Conservation (phyloP, 2,797 vertebrate genomes). For the Myripristis jacobus region DNA sequence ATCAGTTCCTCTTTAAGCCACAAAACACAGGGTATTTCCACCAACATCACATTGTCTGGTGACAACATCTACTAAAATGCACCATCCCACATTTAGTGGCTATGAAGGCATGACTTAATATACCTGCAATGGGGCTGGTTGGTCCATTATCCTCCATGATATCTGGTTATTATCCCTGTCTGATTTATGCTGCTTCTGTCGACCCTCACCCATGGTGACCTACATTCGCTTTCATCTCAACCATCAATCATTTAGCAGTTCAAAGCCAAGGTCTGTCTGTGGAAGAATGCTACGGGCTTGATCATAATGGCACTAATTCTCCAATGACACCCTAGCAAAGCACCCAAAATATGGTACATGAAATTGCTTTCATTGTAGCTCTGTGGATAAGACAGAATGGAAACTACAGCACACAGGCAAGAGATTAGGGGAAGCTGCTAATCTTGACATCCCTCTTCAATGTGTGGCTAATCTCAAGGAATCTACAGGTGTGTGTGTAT, state of each 20-base stretch:
- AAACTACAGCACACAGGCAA: constrained; percentile 16
- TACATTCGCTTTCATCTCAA: constrained; percentile 78
- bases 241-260: constrained; percentile 81
- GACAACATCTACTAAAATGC: constrained; percentile 30
- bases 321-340: constrained; percentile 44
- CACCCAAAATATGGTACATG: constrained; percentile 22
- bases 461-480: constrained; percentile 9
- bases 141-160: constrained; percentile 74
- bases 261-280: constrained; percentile 75
- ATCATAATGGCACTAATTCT: constrained; percentile 73
- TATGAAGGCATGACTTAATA: constrained; percentile 57
- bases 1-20: constrained; percentile 35
- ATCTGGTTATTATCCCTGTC: constrained; percentile 70
- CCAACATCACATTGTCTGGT: constrained; percentile 48
- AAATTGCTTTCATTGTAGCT: constrained; percentile 20
- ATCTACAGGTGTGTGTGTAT: constrained; percentile 40
- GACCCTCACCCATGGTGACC: constrained; percentile 78
- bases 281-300: constrained; percentile 54
- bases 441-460: constrained; percentile 38
- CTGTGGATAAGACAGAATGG: constrained; percentile 38
- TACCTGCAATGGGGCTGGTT: constrained; percentile 68
- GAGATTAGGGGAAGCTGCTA: constrained; percentile 10
- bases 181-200: constrained; percentile 74
- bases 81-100: constrained; percentile 41
- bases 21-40: constrained; percentile 35